A percentile compares a stretch with the other conserved stretches of the same genome.
Conservation (phyloP, 2,113 vertebrate genomes). For the Struthio camelus region DNA sequence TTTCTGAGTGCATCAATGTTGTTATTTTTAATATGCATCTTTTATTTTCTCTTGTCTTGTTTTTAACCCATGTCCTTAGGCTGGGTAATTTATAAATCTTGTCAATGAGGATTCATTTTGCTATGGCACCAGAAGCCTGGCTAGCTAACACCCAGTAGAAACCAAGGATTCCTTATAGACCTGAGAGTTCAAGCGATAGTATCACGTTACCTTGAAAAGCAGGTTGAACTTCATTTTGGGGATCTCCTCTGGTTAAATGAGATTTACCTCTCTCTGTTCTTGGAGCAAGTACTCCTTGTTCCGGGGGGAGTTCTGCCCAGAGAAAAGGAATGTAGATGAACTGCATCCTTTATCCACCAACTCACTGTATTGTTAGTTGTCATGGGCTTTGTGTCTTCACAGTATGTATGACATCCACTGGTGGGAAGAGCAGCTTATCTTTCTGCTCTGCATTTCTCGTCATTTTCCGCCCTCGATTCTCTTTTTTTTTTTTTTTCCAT, state of each 20-base stretch:
- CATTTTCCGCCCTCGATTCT: background rate
- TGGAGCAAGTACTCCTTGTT: background rate
- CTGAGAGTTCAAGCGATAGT: background rate
- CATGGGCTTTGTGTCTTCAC: background rate
- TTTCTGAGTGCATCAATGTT: background rate
- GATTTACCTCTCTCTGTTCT: background rate
- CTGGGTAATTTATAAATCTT: background rate
- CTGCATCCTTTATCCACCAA: background rate
- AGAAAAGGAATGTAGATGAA: background rate
- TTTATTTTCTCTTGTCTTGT: background rate
- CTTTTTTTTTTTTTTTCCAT: background rate
- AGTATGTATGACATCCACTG: background rate
- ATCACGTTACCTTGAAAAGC: background rate
- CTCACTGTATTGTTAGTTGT: background rate
- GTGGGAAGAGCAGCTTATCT: background rate
- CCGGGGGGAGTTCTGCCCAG: background rate
- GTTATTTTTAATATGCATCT: background rate
- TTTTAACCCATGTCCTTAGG: background rate
- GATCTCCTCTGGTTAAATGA: background rate
- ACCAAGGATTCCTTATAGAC: background rate
- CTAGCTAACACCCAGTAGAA: background rate
- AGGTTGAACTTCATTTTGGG: background rate
- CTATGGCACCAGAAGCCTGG: background rate
- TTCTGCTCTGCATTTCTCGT: background rate
- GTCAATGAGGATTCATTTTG: background rate